phyloP scores from a whole-genome alignment of 2,797 vertebrate species.

The Arctocebus calabarensis region DNA sequence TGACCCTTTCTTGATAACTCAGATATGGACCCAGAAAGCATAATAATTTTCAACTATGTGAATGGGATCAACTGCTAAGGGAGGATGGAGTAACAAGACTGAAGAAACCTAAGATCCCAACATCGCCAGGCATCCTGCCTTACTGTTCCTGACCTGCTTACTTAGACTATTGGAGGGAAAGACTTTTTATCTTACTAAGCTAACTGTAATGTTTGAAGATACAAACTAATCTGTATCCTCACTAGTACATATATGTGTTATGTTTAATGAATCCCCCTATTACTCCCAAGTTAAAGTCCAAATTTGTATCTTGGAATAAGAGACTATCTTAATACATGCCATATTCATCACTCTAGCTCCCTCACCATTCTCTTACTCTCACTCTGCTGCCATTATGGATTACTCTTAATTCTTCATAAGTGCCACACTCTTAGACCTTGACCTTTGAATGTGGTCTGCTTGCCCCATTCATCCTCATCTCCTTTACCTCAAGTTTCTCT shows the following conservation, averaged over 20 bases:
- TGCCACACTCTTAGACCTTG: background rate
- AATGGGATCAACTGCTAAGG: background rate
- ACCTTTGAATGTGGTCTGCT: background rate
- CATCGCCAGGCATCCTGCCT: background rate
- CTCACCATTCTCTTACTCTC: background rate
- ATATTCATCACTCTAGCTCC: background rate
- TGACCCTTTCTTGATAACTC: slow-evolving; percentile 22
- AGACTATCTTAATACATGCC: background rate
- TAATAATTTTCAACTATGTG: slow-evolving; percentile 9
- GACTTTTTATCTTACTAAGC: background rate
- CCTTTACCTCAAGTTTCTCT: background rate
- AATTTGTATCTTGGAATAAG: background rate
- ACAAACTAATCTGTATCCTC: background rate
- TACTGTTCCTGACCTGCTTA: background rate
- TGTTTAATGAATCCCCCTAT: background rate
- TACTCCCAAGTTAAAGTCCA: background rate
- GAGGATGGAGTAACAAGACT: background rate
- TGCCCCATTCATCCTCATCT: background rate
- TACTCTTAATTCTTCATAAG: background rate
- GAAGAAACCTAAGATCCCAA: background rate
- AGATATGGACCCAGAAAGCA: background rate
- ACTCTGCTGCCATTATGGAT: background rate
- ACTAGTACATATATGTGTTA: background rate
- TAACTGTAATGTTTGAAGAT: slow-evolving; percentile 6
- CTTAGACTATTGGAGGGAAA: background rate